A percentile compares a stretch with the other conserved stretches of the same genome.
Conservation (phyloP, 2,888 invertebrate species). For the Nomada ruficornis region DNA sequence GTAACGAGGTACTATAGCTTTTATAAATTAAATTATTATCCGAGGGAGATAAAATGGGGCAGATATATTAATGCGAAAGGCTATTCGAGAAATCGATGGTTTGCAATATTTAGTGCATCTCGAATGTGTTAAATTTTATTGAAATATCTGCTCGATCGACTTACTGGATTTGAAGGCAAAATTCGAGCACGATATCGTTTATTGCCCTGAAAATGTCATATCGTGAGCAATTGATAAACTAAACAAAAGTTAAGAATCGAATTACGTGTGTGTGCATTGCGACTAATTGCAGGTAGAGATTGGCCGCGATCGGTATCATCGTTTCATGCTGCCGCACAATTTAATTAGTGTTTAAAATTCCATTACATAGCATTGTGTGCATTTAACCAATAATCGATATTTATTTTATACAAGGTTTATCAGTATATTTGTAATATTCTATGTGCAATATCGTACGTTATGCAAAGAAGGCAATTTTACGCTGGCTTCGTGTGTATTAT, state of each 20-base stretch:
- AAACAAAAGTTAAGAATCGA: conserved; percentile 8
- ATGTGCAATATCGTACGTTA: no score
- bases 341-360: conserved; percentile 15
- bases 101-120: no score
- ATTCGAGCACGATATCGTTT: background rate
- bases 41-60: no score
- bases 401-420: background rate
- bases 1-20: no score
- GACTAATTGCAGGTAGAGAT: conserved; percentile 12
- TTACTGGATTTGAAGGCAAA: background rate
- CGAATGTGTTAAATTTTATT: no score
- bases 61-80: no score
- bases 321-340: background rate
- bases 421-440: no score
- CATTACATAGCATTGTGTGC: background rate
- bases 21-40: no score
- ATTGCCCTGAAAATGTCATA: background rate
- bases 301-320: background rate
- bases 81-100: no score
- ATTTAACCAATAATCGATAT: background rate
- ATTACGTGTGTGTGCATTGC: conserved; percentile 12
- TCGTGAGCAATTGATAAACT: conserved; percentile 4
- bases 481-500: no score
- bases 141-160: no score
- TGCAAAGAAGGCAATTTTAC: no score